Base-by-base conservation (phyloP, 2,113 vertebrate genomes). In the Plecotus auritus region DNA sequence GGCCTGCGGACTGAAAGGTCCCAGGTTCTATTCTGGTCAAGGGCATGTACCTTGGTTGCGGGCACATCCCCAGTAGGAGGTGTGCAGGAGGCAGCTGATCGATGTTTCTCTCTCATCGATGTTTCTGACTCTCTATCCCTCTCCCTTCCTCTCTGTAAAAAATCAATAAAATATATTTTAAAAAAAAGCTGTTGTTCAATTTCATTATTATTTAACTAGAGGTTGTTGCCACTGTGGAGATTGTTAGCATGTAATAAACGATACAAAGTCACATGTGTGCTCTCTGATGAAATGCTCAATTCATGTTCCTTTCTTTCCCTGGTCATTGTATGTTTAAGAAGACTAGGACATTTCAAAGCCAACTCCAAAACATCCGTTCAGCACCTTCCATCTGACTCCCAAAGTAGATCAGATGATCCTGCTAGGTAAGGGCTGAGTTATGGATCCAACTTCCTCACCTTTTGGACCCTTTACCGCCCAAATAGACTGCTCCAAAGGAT, bases 291-390 rank as follows among this genome's bases (percentile, higher is more conserved):
- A 32, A 99, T 97, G 96, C 98, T 99, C 96, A 99, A 78, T 95
- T 99, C 99, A 0, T 98, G 98, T 67, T 99, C 99, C 98, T 99
- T 99, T 80, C 99, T 99, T 96, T 99, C 99, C 28, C 99, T 98
- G 97, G 99, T 99, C 99, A 99, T 99, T 32, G 99, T 99, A 95
- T 99, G 99, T 96, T 99, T 99, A 92, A 99, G 98, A 78, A 99
- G 98, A 97, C 99, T 98, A 85, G 99, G 99, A 98, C 99, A 99
- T 97, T 99, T 99, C 98, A 99, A 98, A 96, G 99, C 99, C 98
- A 99, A 98, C 96, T 99, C 99, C 97, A 99, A 98, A 94, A 99
- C 99, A 88, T 99, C 99, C 99, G 99, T 99, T 99, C 99, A 99
- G 97, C 99, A 99, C 80, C 99, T 99, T 84, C 99, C 99, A 97